Conservation (phyloP, 2,888 invertebrate species). For the Scaptomyza tumidula region DNA sequence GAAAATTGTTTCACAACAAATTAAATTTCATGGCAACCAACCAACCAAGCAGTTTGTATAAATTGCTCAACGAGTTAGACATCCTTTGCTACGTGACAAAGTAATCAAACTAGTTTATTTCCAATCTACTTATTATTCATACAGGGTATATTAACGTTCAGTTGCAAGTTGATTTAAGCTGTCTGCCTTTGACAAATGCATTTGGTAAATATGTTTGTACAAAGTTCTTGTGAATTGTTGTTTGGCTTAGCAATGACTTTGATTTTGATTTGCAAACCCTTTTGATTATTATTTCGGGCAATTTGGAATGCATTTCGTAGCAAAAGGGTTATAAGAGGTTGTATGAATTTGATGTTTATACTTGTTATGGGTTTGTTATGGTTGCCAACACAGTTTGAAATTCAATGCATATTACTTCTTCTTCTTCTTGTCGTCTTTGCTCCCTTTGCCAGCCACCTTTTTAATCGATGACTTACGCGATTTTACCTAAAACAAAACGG, state of each 20-base stretch:
- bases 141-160: slow-evolving; percentile 29
- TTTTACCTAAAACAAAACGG: neutral
- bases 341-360: slow-evolving; percentile 26
- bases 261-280: slow-evolving; percentile 31
- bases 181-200: slow-evolving; percentile 49
- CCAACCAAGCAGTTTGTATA: neutral
- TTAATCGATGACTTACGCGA: neutral
- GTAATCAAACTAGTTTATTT: neutral
- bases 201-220: slow-evolving; percentile 63
- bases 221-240: slow-evolving; percentile 43
- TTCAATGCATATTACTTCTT: slow-evolving; percentile 14
- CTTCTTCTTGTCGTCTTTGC: neutral
- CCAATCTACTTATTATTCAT: neutral
- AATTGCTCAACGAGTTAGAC: neutral
- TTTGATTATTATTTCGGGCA: neutral
- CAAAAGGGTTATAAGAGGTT: slow-evolving; percentile 23
- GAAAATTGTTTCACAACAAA: slow-evolving; percentile 39
- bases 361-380: slow-evolving; percentile 52
- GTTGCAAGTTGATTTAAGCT: slow-evolving; percentile 59
- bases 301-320: slow-evolving; percentile 12
- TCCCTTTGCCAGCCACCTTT: neutral
- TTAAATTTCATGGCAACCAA: slow-evolving; percentile 29
- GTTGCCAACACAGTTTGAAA: slow-evolving; percentile 60
- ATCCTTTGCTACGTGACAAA: no score
- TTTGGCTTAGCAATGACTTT: slow-evolving; percentile 46